These are phyloP conservation scores for Lepilemur ruficaudatus DNA, from an alignment of 2,797 vertebrate species.

Conservation along the genomic window DNA sequence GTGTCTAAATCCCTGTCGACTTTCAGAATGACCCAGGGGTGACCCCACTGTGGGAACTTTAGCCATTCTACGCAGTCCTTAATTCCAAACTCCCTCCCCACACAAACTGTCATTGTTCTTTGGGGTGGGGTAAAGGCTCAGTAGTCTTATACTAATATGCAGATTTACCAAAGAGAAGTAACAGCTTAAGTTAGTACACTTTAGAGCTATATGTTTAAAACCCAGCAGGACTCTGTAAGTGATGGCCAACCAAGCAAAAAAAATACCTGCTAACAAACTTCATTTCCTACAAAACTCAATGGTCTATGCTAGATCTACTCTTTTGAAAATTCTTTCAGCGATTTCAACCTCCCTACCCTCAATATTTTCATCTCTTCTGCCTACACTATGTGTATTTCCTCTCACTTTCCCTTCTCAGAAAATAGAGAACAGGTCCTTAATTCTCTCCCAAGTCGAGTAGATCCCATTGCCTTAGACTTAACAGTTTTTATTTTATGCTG, in stretches of 20 bases:
- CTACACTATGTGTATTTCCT: neutral
- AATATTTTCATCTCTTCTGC: neutral
- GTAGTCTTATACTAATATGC: neutral
- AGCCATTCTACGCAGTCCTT: neutral
- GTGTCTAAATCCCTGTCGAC: neutral
- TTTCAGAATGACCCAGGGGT: no score
- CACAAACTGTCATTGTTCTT: neutral
- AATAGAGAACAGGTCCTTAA: neutral
- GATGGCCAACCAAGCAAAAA: neutral
- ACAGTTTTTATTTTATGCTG: neutral
- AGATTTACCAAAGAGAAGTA: neutral
- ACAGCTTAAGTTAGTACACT: neutral
- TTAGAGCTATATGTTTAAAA: neutral
- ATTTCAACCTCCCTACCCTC: neutral
- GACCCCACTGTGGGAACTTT: neutral
- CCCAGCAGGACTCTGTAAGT: neutral
- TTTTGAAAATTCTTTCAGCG: neutral
- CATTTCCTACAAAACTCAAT: neutral
- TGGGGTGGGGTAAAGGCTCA: neutral
- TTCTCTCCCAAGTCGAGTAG: neutral
- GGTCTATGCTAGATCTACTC: neutral
- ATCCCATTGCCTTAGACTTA: neutral
- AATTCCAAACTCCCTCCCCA: neutral
- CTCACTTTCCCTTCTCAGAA: neutral
- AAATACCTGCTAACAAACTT: neutral